Conservation (phyloP, 2,797 vertebrate species). For the Masticophis lateralis region DNA sequence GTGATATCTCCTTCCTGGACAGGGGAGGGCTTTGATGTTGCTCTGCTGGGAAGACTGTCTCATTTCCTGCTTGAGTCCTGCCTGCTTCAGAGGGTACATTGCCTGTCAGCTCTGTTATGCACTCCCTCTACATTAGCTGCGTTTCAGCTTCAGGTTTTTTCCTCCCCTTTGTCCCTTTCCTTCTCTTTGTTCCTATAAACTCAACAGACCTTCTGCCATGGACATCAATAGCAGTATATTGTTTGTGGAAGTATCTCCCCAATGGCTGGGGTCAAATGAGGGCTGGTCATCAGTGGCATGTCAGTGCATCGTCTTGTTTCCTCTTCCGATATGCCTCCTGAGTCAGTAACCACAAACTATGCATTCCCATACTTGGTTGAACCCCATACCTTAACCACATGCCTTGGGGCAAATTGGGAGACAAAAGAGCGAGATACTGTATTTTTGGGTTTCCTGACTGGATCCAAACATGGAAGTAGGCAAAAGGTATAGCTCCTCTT, state of each 20-base stretch:
- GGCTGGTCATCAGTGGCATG: background rate
- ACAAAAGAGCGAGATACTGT: background rate
- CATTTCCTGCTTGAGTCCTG: background rate
- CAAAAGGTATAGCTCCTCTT: background rate
- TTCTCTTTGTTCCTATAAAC: background rate
- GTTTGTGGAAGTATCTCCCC: background rate
- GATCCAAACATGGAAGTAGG: background rate
- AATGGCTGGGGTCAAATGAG: background rate
- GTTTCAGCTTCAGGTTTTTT: background rate
- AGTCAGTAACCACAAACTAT: background rate
- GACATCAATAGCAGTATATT: background rate
- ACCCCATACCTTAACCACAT: background rate
- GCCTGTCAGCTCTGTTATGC: background rate
- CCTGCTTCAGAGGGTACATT: background rate
- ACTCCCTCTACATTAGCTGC: background rate
- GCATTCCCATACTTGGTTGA: background rate
- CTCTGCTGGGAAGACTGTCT: background rate
- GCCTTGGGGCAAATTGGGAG: background rate
- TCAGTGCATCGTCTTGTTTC: background rate
- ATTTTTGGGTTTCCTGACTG: background rate
- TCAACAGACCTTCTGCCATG: background rate
- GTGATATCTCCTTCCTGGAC: background rate
- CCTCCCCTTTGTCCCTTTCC: background rate
- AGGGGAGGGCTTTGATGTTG: background rate
- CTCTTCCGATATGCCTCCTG: background rate